These are phyloP conservation scores for Atractosteus spatula DNA, from an alignment of 2,113 vertebrate species.

Conservation along the genomic window DNA sequence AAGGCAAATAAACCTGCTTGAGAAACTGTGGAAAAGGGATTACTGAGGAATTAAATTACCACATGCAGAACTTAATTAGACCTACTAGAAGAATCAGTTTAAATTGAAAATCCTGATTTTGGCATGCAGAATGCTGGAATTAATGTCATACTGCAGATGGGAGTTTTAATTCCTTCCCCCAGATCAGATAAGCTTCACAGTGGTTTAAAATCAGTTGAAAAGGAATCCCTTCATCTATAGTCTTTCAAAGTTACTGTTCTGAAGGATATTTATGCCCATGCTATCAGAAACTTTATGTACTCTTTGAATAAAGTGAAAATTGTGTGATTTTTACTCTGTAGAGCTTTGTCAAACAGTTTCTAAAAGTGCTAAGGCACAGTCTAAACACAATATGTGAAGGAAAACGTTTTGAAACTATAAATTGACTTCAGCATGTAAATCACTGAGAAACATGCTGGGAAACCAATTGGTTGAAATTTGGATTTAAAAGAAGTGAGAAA, in stretches of 20 bases:
- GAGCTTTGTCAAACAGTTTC: too few species aligned
- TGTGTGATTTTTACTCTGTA: too few species aligned
- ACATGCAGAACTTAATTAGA: conserved; percentile 69
- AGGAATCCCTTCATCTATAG: conserved; percentile 1
- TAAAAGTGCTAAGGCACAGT: background rate
- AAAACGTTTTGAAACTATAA: background rate
- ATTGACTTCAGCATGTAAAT: conserved; percentile 31
- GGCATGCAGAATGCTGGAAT: conserved; percentile 59
- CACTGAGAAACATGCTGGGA: conserved; percentile 29
- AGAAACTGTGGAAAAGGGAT: conserved; percentile 58
- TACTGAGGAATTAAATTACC: conserved; percentile 62
- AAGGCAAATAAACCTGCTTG: conserved; percentile 43
- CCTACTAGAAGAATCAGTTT: conserved; percentile 54
- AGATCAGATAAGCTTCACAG: conserved; percentile 57
- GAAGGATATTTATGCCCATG: background rate
- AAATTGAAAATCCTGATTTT: conserved; percentile 58
- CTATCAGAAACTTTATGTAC: background rate
- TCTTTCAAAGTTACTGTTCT: conserved; percentile 4
- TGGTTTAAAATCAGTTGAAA: conserved; percentile 46
- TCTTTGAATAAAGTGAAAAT: background rate
- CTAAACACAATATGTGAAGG: conserved; percentile 28
- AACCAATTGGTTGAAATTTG: background rate
- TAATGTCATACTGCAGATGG: conserved; percentile 65
- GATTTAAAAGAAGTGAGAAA: background rate
- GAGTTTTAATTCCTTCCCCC: conserved; percentile 57